Conservation (phyloP, 2,888 invertebrate genomes). For the Drosophila pullipes region DNA sequence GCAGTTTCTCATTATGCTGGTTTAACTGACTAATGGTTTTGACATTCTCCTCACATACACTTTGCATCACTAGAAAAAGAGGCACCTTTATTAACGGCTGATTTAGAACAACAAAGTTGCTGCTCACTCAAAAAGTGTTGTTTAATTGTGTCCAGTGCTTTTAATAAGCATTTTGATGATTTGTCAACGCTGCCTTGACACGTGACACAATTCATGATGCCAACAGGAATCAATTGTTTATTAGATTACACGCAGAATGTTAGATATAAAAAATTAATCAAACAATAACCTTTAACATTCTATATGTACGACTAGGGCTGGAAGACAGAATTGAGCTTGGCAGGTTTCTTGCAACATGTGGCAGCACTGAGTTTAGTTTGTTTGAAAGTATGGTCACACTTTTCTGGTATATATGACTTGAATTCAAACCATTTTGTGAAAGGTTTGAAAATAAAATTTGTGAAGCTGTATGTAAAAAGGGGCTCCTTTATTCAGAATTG, state of each 20-base stretch:
- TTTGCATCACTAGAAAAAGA: constrained; percentile 55
- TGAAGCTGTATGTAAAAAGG: neutral
- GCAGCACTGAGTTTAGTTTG: neutral
- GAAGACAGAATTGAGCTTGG: neutral
- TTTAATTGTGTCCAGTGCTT: constrained; percentile 71
- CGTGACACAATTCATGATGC: constrained; percentile 58
- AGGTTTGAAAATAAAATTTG: neutral
- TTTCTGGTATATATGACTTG: neutral
- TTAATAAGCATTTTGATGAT: constrained; percentile 45
- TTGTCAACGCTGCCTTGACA: constrained; percentile 47
- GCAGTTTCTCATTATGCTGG: constrained; percentile 64
- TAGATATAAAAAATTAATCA: neutral
- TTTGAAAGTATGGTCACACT: neutral
- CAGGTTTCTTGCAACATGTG: neutral
- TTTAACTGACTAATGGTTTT: constrained; percentile 50
- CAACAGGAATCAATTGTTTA: neutral
- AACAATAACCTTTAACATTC: neutral
- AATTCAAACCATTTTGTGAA: neutral
- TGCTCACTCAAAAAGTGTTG: constrained; percentile 78
- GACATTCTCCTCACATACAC: constrained; percentile 35
- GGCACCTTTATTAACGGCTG: constrained; percentile 7
- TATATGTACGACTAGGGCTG: neutral
- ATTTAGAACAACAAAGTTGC: neutral
- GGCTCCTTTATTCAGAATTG: neutral
- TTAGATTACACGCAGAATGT: no score